These are phyloP conservation scores for Cosmia trapezina DNA, from an alignment of 2,888 invertebrate species.

Conservation along the genomic window DNA sequence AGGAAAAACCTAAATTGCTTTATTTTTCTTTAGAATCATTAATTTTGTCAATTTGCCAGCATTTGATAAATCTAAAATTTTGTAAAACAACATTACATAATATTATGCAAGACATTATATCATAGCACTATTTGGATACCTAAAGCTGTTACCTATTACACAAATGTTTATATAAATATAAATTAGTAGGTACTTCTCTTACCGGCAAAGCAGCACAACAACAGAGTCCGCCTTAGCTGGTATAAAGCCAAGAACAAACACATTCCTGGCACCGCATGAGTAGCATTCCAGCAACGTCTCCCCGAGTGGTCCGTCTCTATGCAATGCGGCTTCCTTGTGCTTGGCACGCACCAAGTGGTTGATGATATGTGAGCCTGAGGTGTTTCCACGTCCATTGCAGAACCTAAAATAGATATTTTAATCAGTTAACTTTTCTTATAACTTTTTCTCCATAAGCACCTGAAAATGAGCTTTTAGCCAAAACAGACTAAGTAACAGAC, in stretches of 20 bases:
- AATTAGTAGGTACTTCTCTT: conserved; percentile 61
- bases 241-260: conserved; percentile 99
- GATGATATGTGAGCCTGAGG: conserved; percentile 99
- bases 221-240: conserved; percentile 99
- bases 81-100: conserved; percentile 8
- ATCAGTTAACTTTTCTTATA: not conserved
- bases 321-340: conserved; percentile 99
- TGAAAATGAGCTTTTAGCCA: not conserved
- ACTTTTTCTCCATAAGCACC: too few species aligned
- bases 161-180: conserved; percentile 6
- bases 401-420: conserved; percentile 89
- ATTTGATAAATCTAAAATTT: not conserved
- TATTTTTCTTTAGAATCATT: not conserved
- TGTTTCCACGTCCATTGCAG: conserved; percentile 99
- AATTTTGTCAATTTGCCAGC: conserved; percentile 18
- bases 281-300: conserved; percentile 99
- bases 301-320: conserved; percentile 98
- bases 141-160: conserved; percentile 1
- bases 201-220: conserved; percentile 98
- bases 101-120: conserved; percentile 34
- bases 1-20: not conserved
- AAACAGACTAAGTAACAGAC: too few species aligned
- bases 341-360: conserved; percentile 99
- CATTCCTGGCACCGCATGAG: conserved; percentile 99
- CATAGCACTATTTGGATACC: conserved; percentile 4